A percentile compares a stretch with the other conserved stretches of the same genome.
phyloP scores from a whole-genome alignment of 2,888 invertebrate species.

The Agriopis leucophaearia region DNA sequence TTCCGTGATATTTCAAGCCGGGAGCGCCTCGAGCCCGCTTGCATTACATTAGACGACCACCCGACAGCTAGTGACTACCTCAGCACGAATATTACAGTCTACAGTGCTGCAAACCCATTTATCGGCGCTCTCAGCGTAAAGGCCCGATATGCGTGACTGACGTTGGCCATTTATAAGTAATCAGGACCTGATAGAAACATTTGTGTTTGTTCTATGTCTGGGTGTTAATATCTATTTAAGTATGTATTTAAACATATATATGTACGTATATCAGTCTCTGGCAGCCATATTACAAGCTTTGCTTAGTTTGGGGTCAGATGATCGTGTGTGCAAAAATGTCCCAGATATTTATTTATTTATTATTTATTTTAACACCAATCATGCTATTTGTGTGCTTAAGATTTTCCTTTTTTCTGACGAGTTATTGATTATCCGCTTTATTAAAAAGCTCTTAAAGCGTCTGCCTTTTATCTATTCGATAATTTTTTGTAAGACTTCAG shows the following conservation, averaged over 20 bases:
- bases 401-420: conserved; percentile 35
- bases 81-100: conserved; percentile 59
- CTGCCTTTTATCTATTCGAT: neutral
- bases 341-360: too few species aligned
- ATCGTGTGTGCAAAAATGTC: too few species aligned
- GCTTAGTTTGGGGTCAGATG: too few species aligned
- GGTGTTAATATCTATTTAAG: too few species aligned
- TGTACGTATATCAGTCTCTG: too few species aligned
- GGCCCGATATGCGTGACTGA: conserved; percentile 61
- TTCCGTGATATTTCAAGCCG: conserved; percentile 78
- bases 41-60: conserved; percentile 78
- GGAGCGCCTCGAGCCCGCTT: conserved; percentile 73
- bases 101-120: conserved; percentile 54
- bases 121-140: conserved; percentile 60
- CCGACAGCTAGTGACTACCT: conserved; percentile 64
- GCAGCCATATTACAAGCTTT: too few species aligned
- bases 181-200: conserved; percentile 59
- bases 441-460: conserved; percentile 1
- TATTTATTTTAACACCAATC: too few species aligned
- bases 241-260: too few species aligned
- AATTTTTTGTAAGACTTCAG: conserved; percentile 14
- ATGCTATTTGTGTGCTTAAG: conserved; percentile 44
- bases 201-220: too few species aligned
- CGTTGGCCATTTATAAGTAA: conserved; percentile 64
- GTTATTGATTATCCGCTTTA: conserved; percentile 21